Percentiles rank a stretch among this genome's conserved stretches.
Conservation (phyloP, 2,797 vertebrate species). For the Otolemur crassicaudatus region DNA sequence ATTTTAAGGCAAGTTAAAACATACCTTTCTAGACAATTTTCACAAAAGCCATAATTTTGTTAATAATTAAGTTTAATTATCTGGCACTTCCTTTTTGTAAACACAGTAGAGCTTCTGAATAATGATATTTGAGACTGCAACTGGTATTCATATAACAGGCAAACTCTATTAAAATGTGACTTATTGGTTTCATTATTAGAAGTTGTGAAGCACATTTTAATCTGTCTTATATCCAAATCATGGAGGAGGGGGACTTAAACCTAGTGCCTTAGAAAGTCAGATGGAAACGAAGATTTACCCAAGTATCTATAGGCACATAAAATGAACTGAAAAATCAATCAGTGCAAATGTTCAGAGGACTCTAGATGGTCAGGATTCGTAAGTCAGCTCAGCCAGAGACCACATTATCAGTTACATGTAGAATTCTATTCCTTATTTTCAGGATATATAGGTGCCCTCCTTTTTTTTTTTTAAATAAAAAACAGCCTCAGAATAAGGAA, state of each 20-base stretch:
- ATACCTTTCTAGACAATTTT: neutral
- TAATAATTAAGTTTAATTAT: slow-evolving; percentile 26
- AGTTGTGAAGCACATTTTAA: neutral
- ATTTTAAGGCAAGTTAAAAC: neutral
- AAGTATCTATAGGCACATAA: neutral
- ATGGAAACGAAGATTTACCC: neutral
- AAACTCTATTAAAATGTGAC: neutral
- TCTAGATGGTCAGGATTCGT: neutral
- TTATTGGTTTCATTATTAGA: neutral
- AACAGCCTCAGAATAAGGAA: slow-evolving; percentile 5
- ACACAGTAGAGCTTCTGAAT: neutral
- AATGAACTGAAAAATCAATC: slow-evolving; percentile 10
- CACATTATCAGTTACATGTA: neutral
- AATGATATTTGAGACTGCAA: neutral
- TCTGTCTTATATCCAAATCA: slow-evolving; percentile 6
- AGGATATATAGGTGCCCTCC: neutral
- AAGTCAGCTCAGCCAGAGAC: neutral
- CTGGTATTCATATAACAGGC: neutral
- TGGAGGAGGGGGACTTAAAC: neutral
- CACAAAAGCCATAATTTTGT: slow-evolving; percentile 7
- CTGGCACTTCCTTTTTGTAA: slow-evolving; percentile 1
- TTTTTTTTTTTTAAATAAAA: slow-evolving; percentile 5
- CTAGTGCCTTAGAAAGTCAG: neutral
- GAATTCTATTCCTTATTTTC: neutral
- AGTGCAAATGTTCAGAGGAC: neutral